Base-by-base conservation (phyloP, 1,140 invertebrate genomes). In the Homalodisca vitripennis region DNA sequence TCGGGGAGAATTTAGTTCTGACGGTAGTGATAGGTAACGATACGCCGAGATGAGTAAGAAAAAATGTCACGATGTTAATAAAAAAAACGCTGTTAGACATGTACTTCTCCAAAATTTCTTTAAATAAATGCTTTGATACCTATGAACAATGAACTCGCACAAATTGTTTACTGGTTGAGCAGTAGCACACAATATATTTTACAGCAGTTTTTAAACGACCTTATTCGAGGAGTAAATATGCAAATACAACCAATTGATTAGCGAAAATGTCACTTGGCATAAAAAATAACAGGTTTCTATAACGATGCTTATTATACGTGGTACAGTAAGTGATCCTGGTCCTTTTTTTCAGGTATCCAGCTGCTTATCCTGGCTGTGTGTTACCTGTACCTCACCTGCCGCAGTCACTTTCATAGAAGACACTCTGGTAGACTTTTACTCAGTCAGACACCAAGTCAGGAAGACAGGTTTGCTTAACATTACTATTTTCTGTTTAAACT, bases 311-410 rank as follows among this genome's bases (percentile, higher is more conserved):
- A 41, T 6, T 17, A 6, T 41, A 10, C 17, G 17, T 10, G 34
- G n/a, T n/a, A n/a, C n/a, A n/a, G n/a, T n/a, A n/a, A n/a, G 6
- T 41, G 34, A 41, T 41, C 17, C 17, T 41, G 17, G 6, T 41
- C 6, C 6, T 51, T 6, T 14, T 12, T 64, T 51, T 1, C 67
- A 71, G 70, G 70, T 6, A 13, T 67, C 24, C 66, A 68, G 53
- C 48, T 71, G 17, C 1, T 68, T 10, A 41, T 68, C 14, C 51
- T 71, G 13, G 67, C 70, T 3, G 46, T 32, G 20, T 34, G 67
- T 12, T 71, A 71, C 32, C 31, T 71, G 12, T 20, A 65, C 27
- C 55, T 68, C 20, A 71, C 66, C 17, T 71, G 64, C 31, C 66
- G 70, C 14, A 63, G 60, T 32, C 27, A 22, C 17, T n/a, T 2